phyloP scores from a whole-genome alignment of 2,113 vertebrate species.

The Etheostoma cragini region DNA sequence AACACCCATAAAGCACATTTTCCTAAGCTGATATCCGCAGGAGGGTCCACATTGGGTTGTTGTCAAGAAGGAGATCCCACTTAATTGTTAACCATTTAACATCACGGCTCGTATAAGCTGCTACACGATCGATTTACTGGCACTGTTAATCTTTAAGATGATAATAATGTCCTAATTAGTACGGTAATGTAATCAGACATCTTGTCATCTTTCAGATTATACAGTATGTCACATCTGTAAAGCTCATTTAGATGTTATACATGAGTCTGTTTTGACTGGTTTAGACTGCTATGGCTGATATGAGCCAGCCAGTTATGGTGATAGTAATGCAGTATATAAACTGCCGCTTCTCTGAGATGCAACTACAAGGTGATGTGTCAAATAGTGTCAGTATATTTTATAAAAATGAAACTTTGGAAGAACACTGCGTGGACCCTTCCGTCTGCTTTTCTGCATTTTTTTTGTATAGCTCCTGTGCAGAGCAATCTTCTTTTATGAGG shows the following conservation, averaged over 20 bases:
- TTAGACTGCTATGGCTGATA: neutral
- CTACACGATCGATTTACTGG: conserved; percentile 69
- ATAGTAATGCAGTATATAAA: neutral
- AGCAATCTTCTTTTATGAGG: conserved; percentile 36
- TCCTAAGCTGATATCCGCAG: neutral
- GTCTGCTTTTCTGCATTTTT: conserved; percentile 16
- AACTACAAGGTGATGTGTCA: neutral
- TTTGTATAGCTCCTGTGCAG: conserved; percentile 18
- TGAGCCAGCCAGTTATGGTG: neutral
- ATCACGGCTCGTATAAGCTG: conserved; percentile 90
- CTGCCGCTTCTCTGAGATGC: neutral
- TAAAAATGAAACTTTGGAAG: conserved; percentile 17
- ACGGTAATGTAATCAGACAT: conserved; percentile 83
- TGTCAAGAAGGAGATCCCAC: conserved; percentile 43
- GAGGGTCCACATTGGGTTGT: neutral
- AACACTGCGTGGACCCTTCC: neutral
- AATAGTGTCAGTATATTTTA: neutral
- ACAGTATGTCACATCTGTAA: neutral
- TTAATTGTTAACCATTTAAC: conserved; percentile 89
- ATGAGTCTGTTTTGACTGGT: conserved; percentile 28
- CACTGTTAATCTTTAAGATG: conserved; percentile 17
- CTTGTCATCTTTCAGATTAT: conserved; percentile 80
- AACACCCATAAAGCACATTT: neutral
- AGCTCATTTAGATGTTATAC: conserved; percentile 2
- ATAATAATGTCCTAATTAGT: conserved; percentile 85